Conservation (phyloP, 37 sponge, comb jelly and placozoan genomes). For the Chondrosia reniformis region DNA sequence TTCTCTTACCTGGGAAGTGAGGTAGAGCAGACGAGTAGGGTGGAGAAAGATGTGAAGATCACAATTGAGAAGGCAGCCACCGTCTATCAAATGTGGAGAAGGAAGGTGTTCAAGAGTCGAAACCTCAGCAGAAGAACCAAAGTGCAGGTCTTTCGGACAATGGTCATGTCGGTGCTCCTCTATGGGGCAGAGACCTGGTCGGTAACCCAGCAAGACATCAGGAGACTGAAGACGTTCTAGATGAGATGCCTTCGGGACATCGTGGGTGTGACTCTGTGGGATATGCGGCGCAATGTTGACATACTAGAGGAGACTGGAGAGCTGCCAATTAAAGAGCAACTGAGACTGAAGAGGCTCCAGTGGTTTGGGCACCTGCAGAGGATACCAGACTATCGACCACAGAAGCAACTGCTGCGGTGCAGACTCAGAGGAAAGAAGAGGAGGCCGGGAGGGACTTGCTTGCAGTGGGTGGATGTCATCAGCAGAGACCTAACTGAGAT, state of each 20-base stretch:
- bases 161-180: constrained; percentile 6
- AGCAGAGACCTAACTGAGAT: not conserved
- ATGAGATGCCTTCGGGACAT: constrained; percentile 20
- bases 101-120: constrained; percentile 11
- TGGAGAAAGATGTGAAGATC: constrained; percentile 10
- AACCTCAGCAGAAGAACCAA: constrained; percentile 2
- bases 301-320: not conserved
- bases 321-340: not conserved
- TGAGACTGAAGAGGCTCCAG: not conserved
- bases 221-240: constrained; percentile 15
- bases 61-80: constrained; percentile 15
- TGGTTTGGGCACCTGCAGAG: not conserved
- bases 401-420: constrained; percentile 16
- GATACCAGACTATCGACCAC: not conserved
- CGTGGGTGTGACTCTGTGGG: constrained; percentile 18
- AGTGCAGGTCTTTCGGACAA: constrained; percentile 8
- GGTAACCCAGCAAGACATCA: not conserved
- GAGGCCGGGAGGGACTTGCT: not conserved
- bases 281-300: not conserved
- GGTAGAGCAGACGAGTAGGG: not conserved
- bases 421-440: constrained; percentile 12
- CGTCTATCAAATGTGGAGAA: constrained; percentile 12
- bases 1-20: constrained; percentile 7
- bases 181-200: constrained; percentile 18
- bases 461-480: not conserved